Percentiles rank a stretch among this genome's conserved stretches.
phyloP scores from a whole-genome alignment of 2,888 invertebrate genomes.

The Diarsia mendica region DNA sequence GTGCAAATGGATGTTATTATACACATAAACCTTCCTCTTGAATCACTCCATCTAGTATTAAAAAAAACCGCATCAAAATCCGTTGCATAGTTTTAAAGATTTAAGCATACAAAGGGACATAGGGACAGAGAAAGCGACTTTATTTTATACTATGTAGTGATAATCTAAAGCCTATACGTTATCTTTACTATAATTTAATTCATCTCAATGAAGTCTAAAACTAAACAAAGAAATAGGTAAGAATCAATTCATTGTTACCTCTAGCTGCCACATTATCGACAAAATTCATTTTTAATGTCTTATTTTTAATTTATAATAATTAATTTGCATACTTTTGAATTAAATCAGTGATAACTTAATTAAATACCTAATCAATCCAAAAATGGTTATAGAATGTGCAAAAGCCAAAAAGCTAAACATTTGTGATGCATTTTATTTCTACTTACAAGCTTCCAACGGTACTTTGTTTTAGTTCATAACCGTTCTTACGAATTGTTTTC shows the following conservation, averaged over 20 bases:
- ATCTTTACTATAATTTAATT: too few relatives aligned
- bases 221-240: not conserved
- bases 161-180: too few relatives aligned
- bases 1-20: too few relatives aligned
- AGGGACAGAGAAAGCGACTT: too few relatives aligned
- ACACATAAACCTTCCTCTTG: too few relatives aligned
- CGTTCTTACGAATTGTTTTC: not conserved
- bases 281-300: not conserved
- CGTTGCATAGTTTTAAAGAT: too few relatives aligned
- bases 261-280: not conserved
- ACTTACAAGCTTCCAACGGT: conserved; percentile 18
- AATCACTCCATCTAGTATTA: too few relatives aligned
- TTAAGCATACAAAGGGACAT: too few relatives aligned
- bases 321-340: conserved; percentile 1
- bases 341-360: not conserved
- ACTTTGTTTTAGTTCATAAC: conserved; percentile 11
- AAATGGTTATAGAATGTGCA: conserved; percentile 5
- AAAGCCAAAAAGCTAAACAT: not conserved
- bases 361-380: not conserved
- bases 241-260: not conserved
- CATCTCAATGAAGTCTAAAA: not conserved
- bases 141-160: too few relatives aligned
- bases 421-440: conserved; percentile 3
- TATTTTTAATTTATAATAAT: not conserved
- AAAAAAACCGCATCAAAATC: too few relatives aligned